phyloP scores from a whole-genome alignment of 1,140 invertebrate species.

The Caenorhabditis inopinata region DNA sequence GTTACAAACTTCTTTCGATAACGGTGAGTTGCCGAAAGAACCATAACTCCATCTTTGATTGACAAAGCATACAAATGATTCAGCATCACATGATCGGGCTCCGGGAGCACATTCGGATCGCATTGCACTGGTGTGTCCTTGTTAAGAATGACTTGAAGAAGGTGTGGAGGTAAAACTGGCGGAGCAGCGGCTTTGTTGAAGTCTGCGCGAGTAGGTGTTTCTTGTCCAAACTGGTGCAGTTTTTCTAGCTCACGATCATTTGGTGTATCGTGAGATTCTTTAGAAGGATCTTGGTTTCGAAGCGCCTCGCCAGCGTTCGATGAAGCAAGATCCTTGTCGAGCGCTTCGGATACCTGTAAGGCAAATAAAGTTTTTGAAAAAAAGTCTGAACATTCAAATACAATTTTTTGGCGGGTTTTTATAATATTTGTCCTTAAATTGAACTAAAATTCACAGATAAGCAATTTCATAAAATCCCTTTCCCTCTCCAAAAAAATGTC shows the following conservation, averaged over 20 bases:
- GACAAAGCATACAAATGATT: conserved; percentile 99
- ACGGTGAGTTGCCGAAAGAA: conserved; percentile 87
- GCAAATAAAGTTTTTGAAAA: too few relatives aligned
- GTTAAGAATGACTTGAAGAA: conserved; percentile 83
- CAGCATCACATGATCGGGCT: conserved; percentile 98
- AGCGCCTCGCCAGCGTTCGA: conserved; percentile 65
- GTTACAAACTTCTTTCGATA: conserved; percentile 99
- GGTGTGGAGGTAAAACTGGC: conserved; percentile 85
- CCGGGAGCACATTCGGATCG: conserved; percentile 94
- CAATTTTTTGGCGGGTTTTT: too few relatives aligned
- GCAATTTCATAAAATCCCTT: too few relatives aligned
- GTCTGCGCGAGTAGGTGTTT: conserved; percentile 83
- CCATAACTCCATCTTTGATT: conserved; percentile 99
- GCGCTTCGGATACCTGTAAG: conserved; percentile 61
- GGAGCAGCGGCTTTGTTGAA: conserved; percentile 88
- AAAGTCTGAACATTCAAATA: too few relatives aligned
- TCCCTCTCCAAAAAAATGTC: too few relatives aligned
- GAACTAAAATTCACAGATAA: too few relatives aligned
- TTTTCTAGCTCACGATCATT: conserved; percentile 65
- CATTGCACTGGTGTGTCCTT: conserved; percentile 91
- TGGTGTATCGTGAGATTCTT: conserved; percentile 62
- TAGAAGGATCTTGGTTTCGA: conserved; percentile 44
- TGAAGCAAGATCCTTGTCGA: conserved; percentile 63
- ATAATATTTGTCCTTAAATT: too few relatives aligned
- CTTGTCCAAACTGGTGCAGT: conserved; percentile 75